Base-by-base conservation (phyloP, 2,888 invertebrate species). In the Microchrysa polita region DNA sequence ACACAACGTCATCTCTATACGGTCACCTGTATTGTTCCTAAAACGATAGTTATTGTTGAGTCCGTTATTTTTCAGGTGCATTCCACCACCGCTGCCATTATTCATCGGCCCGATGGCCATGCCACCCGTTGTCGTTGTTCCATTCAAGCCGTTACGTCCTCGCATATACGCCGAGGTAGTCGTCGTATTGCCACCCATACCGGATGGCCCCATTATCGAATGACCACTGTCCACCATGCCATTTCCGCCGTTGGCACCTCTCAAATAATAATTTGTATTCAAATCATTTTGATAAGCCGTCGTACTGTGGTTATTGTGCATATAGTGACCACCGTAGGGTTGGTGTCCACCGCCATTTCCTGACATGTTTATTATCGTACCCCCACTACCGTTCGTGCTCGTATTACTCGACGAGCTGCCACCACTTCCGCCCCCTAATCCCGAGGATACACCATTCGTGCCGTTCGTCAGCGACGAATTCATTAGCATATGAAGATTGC, bases 31-130 rank as follows among this genome's bases (percentile, higher is more conserved):
- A 76, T 79, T 79, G 75, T 80, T 82, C 81, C 83, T 83, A 81
- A 81, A 85, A 78, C 84, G 83, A 79, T 84, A 85, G 80, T 83
- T 84, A 79, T 83, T 84, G 79, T 82, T 83, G 78, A 83, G 80
- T 77, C 81, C 81, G 77, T 83, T 84, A 75, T 80, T 79, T 77
- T 83, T 81, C 53, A 77, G 75, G 67, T 80, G 78, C 72, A 78
- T 78, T 69, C 77, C 79, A 74, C 73, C 75, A 73, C 78, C 78
- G 71, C 77, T 79, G 73, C 74, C 74, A 72, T 73, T 75, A 73
- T 74, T 74, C 73, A 63, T 75, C 22, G 67, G 74, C 16, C 77
- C 74, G 23, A 76, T 73, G 57, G 74, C 75, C 2, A 72, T 59
- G 9, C 40, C 69, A 44, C 77, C 76, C 67, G 75, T 77, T 53